phyloP scores from a whole-genome alignment of 1,140 invertebrate species.

The Delia radicum region DNA sequence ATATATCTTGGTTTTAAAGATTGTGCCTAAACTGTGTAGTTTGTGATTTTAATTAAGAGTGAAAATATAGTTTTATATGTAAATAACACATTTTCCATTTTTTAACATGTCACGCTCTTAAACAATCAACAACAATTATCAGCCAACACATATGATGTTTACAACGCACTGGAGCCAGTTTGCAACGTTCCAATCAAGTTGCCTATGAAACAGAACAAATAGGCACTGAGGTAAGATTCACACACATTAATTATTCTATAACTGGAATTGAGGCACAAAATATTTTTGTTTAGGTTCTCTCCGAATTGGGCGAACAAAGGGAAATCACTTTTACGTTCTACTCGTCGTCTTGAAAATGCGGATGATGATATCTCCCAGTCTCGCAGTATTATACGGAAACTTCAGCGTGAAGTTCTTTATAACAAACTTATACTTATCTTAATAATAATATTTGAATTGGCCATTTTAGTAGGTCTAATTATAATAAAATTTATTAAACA shows the following conservation, averaged over 20 bases:
- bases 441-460: slow-evolving; percentile 57
- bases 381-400: slow-evolving; percentile 50
- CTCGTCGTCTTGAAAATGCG: slow-evolving; percentile 56
- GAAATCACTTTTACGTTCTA: slow-evolving; percentile 57
- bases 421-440: slow-evolving; percentile 58
- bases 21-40: too few species aligned
- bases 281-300: slow-evolving; percentile 39
- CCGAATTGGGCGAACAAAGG: slow-evolving; percentile 56
- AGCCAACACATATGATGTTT: slow-evolving; percentile 42
- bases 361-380: slow-evolving; percentile 56
- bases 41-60: too few species aligned
- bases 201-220: slow-evolving; percentile 78
- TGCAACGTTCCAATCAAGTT: slow-evolving; percentile 67
- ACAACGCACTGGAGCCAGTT: slow-evolving; percentile 37
- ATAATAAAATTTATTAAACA: slow-evolving; percentile 40
- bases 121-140: slow-evolving; percentile 37
- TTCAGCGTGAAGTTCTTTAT: slow-evolving; percentile 58
- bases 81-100: too few species aligned
- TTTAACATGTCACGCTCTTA: not conserved
- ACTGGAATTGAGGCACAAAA: not conserved
- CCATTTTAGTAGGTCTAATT: slow-evolving; percentile 41
- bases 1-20: too few species aligned
- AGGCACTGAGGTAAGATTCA: slow-evolving; percentile 66
- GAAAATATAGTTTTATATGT: too few species aligned
- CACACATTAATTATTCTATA: too few species aligned